These are phyloP conservation scores for Sarcophaga carnaria DNA, from an alignment of 2,888 invertebrate genomes.

Conservation along the genomic window DNA sequence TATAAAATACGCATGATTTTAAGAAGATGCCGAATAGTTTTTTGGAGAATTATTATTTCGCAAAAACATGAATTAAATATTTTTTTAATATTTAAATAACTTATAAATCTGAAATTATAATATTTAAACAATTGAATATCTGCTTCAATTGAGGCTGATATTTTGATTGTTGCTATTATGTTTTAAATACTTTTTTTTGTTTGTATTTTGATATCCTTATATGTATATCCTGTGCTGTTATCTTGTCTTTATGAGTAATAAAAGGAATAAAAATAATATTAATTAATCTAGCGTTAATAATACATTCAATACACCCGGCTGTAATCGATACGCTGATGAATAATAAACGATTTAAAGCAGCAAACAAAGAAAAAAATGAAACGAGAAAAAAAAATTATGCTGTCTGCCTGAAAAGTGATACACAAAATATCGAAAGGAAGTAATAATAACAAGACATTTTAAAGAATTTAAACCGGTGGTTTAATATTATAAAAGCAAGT, in stretches of 20 bases:
- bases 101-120: not conserved
- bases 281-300: constrained; percentile 69
- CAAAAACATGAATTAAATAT: not conserved
- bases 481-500: not conserved
- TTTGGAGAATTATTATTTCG: not conserved
- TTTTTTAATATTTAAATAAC: not conserved
- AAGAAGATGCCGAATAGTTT: not conserved
- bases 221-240: constrained; percentile 23
- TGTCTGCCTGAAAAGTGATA: constrained; percentile 31
- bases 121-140: constrained; percentile 16
- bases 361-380: not conserved
- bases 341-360: constrained; percentile 50
- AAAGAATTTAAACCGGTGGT: constrained; percentile 55
- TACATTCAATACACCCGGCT: constrained; percentile 60
- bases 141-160: constrained; percentile 37
- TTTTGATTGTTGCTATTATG: not conserved
- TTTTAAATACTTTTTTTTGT: constrained; percentile 37
- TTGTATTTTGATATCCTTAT: constrained; percentile 45
- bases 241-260: constrained; percentile 25
- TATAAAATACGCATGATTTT: not conserved
- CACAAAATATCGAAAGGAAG: constrained; percentile 34
- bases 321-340: constrained; percentile 61
- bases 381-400: not conserved
- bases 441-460: constrained; percentile 46
- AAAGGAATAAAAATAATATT: constrained; percentile 58